Percentiles rank a stretch among this genome's conserved stretches.
phyloP scores from a whole-genome alignment of 2,888 invertebrate species.

The Villa cingulata region DNA sequence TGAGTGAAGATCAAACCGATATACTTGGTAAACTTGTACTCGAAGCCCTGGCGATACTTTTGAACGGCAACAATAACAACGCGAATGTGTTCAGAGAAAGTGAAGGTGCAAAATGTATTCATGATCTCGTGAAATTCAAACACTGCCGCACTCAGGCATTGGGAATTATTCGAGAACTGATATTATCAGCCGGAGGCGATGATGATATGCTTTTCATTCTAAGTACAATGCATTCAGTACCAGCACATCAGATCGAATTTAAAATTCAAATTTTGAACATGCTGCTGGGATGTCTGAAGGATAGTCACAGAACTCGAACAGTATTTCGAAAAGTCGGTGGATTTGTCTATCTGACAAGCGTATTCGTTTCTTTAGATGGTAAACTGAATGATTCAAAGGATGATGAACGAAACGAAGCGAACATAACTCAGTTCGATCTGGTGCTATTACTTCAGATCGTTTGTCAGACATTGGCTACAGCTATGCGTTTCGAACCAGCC shows the following conservation, averaged over 20 bases:
- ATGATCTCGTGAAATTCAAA: constrained; percentile 70
- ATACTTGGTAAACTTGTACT: constrained; percentile 72
- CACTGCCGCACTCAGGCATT: constrained; percentile 73
- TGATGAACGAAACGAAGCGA: constrained; percentile 20
- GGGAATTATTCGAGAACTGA: constrained; percentile 75
- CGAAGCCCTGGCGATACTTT: constrained; percentile 71
- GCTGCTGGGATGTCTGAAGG: constrained; percentile 74
- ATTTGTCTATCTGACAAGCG: constrained; percentile 93
- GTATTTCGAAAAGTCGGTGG: constrained; percentile 97
- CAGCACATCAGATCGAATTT: constrained; percentile 62
- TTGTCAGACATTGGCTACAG: constrained; percentile 88
- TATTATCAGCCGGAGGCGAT: constrained; percentile 83
- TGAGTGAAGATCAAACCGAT: constrained; percentile 46
- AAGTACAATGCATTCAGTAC: constrained; percentile 82
- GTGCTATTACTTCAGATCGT: constrained; percentile 72
- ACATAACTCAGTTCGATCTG: constrained; percentile 44
- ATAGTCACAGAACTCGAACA: constrained; percentile 91
- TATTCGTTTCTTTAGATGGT: constrained; percentile 83
- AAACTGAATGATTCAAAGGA: constrained; percentile 44
- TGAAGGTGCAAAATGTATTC: constrained; percentile 84
- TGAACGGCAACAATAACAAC: constrained; percentile 74
- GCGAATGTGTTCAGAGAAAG: constrained; percentile 88
- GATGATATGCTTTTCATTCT: constrained; percentile 91
- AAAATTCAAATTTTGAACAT: constrained; percentile 87
- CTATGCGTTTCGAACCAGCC: constrained; percentile 98